Conservation (phyloP, 2,888 invertebrate genomes). For the Tortrix viridana region DNA sequence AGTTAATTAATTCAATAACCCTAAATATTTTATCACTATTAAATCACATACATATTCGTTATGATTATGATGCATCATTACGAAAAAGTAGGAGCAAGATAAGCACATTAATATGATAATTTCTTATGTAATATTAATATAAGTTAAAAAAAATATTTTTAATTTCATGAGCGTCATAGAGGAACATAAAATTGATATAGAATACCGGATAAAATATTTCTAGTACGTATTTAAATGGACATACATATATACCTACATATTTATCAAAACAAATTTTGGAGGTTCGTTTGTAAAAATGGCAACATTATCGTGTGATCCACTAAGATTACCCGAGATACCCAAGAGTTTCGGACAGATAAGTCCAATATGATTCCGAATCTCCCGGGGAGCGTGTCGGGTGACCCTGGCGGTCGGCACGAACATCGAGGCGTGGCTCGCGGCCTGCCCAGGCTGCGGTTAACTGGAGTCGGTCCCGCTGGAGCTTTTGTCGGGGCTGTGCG, state of each 20-base stretch:
- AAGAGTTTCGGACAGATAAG: too few species aligned
- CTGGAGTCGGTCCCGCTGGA: constrained; percentile 77
- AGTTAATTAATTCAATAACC: background rate
- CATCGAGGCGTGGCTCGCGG: too few species aligned
- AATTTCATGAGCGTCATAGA: too few species aligned
- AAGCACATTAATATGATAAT: constrained; percentile 20
- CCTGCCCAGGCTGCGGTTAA: constrained; percentile 50
- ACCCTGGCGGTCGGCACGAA: too few species aligned
- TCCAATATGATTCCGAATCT: too few species aligned
- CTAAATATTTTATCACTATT: constrained; percentile 27
- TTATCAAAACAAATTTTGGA: too few species aligned
- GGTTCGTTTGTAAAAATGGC: constrained; percentile 4
- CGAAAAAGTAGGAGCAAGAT: constrained; percentile 16
- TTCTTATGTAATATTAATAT: constrained; percentile 15
- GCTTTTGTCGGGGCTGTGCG: constrained; percentile 51
- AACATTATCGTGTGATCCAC: background rate
- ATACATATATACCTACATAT: background rate
- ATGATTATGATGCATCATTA: constrained; percentile 23
- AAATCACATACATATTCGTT: constrained; percentile 19
- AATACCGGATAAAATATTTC: too few species aligned
- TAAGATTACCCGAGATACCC: too few species aligned
- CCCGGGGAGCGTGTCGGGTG: too few species aligned
- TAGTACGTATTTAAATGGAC: constrained; percentile 5
- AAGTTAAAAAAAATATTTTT: background rate
- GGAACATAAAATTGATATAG: too few species aligned